These are phyloP conservation scores for Crepidodera aurea DNA, from an alignment of 2,888 invertebrate genomes.

Conservation along the genomic window DNA sequence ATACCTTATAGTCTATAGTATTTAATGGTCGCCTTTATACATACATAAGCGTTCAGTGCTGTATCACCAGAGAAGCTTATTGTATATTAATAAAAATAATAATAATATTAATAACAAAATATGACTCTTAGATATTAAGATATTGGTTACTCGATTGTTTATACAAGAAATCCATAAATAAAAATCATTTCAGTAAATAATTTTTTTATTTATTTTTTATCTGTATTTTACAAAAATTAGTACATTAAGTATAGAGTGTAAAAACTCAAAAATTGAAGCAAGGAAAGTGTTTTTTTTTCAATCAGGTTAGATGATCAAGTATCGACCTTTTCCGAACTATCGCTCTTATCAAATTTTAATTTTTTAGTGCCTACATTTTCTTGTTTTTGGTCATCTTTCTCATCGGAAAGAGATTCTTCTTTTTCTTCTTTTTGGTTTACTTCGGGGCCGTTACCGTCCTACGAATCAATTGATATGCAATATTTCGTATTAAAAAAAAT, in stretches of 20 bases:
- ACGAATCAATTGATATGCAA: too few species aligned
- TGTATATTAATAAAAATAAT: conserved; percentile 45
- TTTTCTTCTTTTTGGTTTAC: too few species aligned
- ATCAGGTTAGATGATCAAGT: too few species aligned
- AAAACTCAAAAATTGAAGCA: too few species aligned
- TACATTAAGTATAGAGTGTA: neutral
- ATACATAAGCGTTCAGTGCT: conserved; percentile 46
- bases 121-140: conserved; percentile 37
- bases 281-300: too few species aligned
- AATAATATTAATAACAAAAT: conserved; percentile 44
- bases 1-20: conserved; percentile 24
- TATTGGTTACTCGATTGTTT: conserved; percentile 52
- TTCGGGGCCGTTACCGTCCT: too few species aligned
- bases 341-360: neutral
- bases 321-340: neutral
- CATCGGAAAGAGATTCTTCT: too few species aligned
- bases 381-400: too few species aligned
- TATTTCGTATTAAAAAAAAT: too few species aligned
- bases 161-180: conserved; percentile 54
- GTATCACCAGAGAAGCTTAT: conserved; percentile 56
- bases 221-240: neutral
- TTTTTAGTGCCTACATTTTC: neutral
- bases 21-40: conserved; percentile 47
- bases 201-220: neutral
- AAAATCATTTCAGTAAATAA: conserved; percentile 40